Evolutionary conservation across 1,140 invertebrate genomes (phyloP).

Genomic region (Drosophila bipectinata): DNA sequence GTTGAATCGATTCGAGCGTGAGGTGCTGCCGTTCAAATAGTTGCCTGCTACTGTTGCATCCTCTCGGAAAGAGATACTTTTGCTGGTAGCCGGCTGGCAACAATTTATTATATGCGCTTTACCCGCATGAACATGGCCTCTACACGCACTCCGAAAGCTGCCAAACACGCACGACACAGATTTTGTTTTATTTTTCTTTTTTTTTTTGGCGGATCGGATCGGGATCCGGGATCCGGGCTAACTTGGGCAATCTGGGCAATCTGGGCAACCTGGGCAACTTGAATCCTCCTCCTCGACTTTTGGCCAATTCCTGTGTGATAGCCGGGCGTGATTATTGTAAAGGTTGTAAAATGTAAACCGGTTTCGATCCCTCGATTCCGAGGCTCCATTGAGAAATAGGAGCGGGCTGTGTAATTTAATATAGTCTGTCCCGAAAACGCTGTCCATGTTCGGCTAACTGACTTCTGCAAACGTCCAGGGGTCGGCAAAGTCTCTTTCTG

Average conservation of each 20-base stretch:
- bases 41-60: slow-evolving; percentile 33
- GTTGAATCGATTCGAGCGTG: slow-evolving; percentile 15
- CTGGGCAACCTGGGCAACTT: slow-evolving; percentile 2
- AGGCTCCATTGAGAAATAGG: slow-evolving; percentile 57
- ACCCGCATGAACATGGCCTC: slow-evolving; percentile 71
- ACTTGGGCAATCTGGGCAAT: background rate
- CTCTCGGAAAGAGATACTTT: slow-evolving; percentile 11
- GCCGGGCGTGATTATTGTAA: slow-evolving; percentile 51
- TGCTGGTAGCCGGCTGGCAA: slow-evolving; percentile 58
- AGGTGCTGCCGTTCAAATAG: slow-evolving; percentile 22
- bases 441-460: slow-evolving; percentile 79
- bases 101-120: slow-evolving; percentile 78
- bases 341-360: slow-evolving; percentile 53
- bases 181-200: background rate
- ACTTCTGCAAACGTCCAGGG: slow-evolving; percentile 61
- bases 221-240: background rate
- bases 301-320: slow-evolving; percentile 41
- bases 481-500: background rate
- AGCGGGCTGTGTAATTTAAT: slow-evolving; percentile 74
- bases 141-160: slow-evolving; percentile 59
- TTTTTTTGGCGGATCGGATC: background rate
- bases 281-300: slow-evolving; percentile 26
- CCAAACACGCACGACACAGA: slow-evolving; percentile 55
- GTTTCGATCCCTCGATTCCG: slow-evolving; percentile 18
- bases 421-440: slow-evolving; percentile 73